These are phyloP conservation scores for Eufriesea mexicana DNA, from an alignment of 1,140 invertebrate genomes.

Conservation along the genomic window DNA sequence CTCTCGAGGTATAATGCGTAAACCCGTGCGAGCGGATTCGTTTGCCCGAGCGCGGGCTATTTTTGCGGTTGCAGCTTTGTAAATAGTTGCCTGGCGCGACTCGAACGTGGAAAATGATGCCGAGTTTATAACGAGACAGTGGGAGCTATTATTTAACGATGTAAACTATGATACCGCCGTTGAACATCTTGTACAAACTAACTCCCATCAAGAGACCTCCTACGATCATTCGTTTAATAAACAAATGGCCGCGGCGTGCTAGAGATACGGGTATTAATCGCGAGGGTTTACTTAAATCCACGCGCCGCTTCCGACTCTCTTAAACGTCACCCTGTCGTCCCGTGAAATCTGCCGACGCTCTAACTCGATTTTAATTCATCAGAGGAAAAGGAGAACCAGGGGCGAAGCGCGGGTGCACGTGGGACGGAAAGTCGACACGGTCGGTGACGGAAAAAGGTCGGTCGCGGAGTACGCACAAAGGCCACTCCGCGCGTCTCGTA, in stretches of 20 bases:
- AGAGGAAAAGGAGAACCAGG: not conserved
- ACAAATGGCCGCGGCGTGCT: not conserved
- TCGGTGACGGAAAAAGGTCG: not conserved
- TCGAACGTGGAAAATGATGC: not conserved
- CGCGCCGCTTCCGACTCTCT: not conserved
- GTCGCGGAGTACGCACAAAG: slow-evolving; percentile 20
- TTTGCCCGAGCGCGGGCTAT: not conserved
- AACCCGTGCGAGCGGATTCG: not conserved
- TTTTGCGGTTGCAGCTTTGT: not conserved
- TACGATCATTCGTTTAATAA: not conserved
- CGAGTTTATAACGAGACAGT: not conserved
- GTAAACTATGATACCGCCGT: not conserved
- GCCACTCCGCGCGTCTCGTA: slow-evolving; percentile 46
- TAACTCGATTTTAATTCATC: slow-evolving; percentile 22
- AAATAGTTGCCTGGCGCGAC: not conserved
- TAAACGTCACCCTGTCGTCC: not conserved
- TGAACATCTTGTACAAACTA: not conserved
- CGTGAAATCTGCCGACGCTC: not conserved
- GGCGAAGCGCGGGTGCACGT: too few relatives aligned
- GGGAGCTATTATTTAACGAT: not conserved
- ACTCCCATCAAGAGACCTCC: not conserved
- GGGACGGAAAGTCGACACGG: not conserved
- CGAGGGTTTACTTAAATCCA: not conserved
- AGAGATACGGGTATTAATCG: too few relatives aligned
- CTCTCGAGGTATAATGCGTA: not conserved